Base-by-base conservation (phyloP, 2,113 vertebrate genomes). In the Salvelinus namaycush region DNA sequence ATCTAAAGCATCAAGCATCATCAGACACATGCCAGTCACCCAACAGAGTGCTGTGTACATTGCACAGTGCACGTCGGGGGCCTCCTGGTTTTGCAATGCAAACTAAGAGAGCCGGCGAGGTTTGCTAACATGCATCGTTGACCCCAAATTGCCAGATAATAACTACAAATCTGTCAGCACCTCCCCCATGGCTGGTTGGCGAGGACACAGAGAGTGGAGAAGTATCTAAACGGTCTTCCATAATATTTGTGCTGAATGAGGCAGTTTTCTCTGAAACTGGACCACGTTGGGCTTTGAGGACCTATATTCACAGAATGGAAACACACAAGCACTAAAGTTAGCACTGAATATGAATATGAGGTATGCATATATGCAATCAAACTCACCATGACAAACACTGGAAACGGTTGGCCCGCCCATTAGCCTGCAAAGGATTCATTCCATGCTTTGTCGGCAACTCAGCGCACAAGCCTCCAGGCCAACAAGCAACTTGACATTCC, bases 1-100 rank as follows among this genome's bases (percentile, higher is more conserved):
- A 76, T 88, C 86, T 44, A 44, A 44, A 82, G 78, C 81, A 70
- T 70, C 82, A 77, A 77, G 79, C 12, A 18, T 54, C 51, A 54
- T 81, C 78, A 75, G 72, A 76, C 82, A 76, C 82, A 83, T 87
- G 83, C 81, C 86, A 84, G 79, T 84, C 68, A 74, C 83, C 82
- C 85, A 18, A 69, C 74, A 31, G 87, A 86, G 80, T 80, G 82
- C 12, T 18, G 73, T 74, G 74, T 79, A 86, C 84, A 65, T 83
- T 79, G 88, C 82, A 77, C 65, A 83, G 77, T 74, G 78, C 77
- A 75, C 83, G 4, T 74, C 20, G 73, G 82, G 78, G 5, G 5
- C 51, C 70, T 80, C 72, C 76, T 75, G 68, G 73, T 83, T 80
- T 80, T 83, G 82, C 79, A 87, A 81, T 83, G 75, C 81, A 84